Base-by-base conservation (phyloP, 2,797 vertebrate species). In the Pseudochaenichthys georgianus region DNA sequence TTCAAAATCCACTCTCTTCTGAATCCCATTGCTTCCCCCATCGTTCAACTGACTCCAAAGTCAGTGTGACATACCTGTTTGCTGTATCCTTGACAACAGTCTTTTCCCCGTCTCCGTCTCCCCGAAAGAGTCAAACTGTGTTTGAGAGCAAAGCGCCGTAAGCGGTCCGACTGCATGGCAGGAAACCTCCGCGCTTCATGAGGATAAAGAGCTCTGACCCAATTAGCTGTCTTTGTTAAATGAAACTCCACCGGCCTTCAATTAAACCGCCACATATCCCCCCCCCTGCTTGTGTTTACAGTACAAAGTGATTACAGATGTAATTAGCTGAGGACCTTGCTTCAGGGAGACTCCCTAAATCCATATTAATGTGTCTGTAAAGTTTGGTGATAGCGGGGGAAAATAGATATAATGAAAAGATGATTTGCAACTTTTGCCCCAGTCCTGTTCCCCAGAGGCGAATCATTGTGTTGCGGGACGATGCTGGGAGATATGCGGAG, bases 271-370 rank as follows among this genome's bases (percentile, higher is more conserved):
- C 81, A 77, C 51, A 23, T 6, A 51, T 34, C 31, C 43, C 13
- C 38, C 42, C 43, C 47, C 41, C 50, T n/a, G 65, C 81, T 82
- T 90, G 83, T 93, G 90, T 92, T 93, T 88, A 92, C 87, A 90
- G 83, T 82, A 88, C 87, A 89, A 88, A 91, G 90, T 94, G 93
- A 93, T 93, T 90, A 93, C 86, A 90, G 82, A 87, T 93, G 90
- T 92, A 95, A 95, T 95, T 94, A 93, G 90, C 90, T 75, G 79
- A 89, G 80, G 92, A 91, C 90, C 83, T 88, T 82, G 91, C 93
- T 93, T 93, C 80, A 84, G 90, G 91, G 85, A 93, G 77, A 77
- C 84, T 92, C 85, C 34, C 83, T 90, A 89, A 92, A 94, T 93
- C 89, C 90, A 93, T 93, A 92, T 91, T 92, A 90, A 94, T 93